Evolutionary conservation across 2,888 invertebrate genomes (phyloP), one percentile per base, ranked within the genome.

Genomic region (Frankliniella intonsa): DNA sequence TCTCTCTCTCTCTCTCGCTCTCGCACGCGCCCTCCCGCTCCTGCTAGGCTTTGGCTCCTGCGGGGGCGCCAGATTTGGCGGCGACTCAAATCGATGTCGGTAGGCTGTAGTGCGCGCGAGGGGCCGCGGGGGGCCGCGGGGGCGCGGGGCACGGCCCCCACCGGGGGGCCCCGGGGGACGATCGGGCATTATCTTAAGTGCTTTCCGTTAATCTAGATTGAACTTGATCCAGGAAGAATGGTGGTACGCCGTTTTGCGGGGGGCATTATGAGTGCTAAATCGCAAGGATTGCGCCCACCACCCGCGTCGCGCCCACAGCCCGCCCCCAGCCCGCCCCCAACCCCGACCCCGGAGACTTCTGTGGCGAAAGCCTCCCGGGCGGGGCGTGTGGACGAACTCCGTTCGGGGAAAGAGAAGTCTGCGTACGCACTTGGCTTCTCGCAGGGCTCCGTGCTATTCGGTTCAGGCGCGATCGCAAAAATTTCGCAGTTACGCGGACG

Each of bases 221-320:
- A 76, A 76, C 69, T 76, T 76, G 69, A 76, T 76, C 69, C 69
- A 76, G 69, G 69, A 76, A 76, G 69, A 76, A 25, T 76, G 69
- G 69, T 76, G 69, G 69, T 22, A 22, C 14, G 19, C 55, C 55
- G 55, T 14, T 55, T 55, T 76, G 69, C 69, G 69, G 69, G 22
- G 17, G 25, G 69, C 69, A 25, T 76, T 76, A 76, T 76, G 69
- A 76, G 69, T 76, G 22, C n/a, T 69, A 69, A 69, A 69, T 69
- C 69, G 69, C 22, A 22, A 22, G 69, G 69, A 76, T 19, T 12
- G 69, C 69, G 62, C 7, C 62, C 17, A 14, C 38, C 38, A 3
- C 62, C 55, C 19, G n/a, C n/a, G n/a, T 17, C 62, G 62, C 62
- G 62, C 62, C 62, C 19, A 17, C 62, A 0, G 19, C 62, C 14